Percentiles rank a stretch among this genome's conserved stretches.
These are phyloP conservation scores for Catostylus mosaicus DNA, from an alignment of 30 jellyfish, hydroid and myxozoan species.

Conservation along the genomic window DNA sequence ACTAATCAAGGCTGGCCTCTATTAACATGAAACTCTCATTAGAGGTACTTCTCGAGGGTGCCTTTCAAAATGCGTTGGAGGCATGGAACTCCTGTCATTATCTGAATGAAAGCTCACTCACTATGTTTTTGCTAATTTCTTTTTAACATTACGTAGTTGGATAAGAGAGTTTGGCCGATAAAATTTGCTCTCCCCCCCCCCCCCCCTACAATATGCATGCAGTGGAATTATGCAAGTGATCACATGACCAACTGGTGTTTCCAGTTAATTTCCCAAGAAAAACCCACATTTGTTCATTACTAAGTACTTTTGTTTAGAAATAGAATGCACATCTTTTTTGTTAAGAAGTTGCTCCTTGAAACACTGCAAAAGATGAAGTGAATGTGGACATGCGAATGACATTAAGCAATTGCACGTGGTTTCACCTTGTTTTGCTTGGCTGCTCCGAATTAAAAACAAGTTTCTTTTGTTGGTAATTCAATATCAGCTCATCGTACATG, in stretches of 20 bases:
- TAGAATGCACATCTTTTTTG: neutral
- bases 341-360: neutral
- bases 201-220: too few species aligned
- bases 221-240: too few species aligned
- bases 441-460: constrained; percentile 66
- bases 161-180: too few species aligned
- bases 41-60: too few species aligned
- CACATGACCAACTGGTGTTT: neutral
- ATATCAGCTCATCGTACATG: constrained; percentile 29
- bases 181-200: too few species aligned
- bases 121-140: too few species aligned
- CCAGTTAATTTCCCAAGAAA: neutral
- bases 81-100: too few species aligned
- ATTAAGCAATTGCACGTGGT: constrained; percentile 51
- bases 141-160: too few species aligned
- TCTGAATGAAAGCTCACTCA: too few species aligned
- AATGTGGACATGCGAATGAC: constrained; percentile 12
- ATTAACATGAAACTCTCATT: too few species aligned
- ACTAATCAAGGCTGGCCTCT: too few species aligned
- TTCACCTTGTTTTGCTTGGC: constrained; percentile 61
- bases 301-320: neutral
- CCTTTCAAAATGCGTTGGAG: too few species aligned
- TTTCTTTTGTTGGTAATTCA: constrained; percentile 57
- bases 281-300: neutral
- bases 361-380: neutral